Base-by-base conservation (phyloP, 2,888 invertebrate genomes). In the Diloba caeruleocephala region DNA sequence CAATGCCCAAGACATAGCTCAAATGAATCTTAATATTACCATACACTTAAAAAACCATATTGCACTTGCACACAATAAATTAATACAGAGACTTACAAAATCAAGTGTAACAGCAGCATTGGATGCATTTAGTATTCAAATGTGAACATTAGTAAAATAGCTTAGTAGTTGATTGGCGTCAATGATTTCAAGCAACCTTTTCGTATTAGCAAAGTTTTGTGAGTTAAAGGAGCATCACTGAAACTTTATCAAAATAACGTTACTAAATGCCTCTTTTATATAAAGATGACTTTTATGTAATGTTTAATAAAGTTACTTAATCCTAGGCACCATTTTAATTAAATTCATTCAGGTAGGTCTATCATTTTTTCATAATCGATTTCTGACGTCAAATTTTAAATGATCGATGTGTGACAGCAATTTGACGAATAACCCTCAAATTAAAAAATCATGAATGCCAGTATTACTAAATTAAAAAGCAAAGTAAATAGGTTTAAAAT, bases 401-500 rank as follows among this genome's bases (percentile, higher is more conserved):
- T 37, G 31, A 60, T 44, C 28, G 14, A 13, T n/a, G 33, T 15
- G 12, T 37, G 36, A 31, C 36, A 42, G 32, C 15, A 15, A 52
- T 45, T 52, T 62, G 29, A 60, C 41, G 42, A 49, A 62, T 61
- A 29, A 13, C 12, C n/a, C n/a, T n/a, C n/a, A n/a, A n/a, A n/a
- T n/a, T n/a, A n/a, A n/a, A n/a, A n/a, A n/a, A n/a, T n/a, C n/a
- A n/a, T n/a, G n/a, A 25, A 23, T 25, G 23, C 6, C 29, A 34
- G 8, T 10, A 13, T 10, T n/a, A n/a, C 7, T 34, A 28, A 38
- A 42, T 41, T 26, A 44, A 52, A 29, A 41, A 62, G 37, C n/a
- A 45, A 60, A 31, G 2, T 1, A 10, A 37, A 21, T 14, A 29
- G 0, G 33, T 29, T n/a, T 33, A 3, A 31, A 31, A 23, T 0